Percentiles rank a stretch among this genome's conserved stretches.
Evolutionary conservation across 1,140 invertebrate genomes (phyloP).

Genomic region (Ridgeia piscesae): DNA sequence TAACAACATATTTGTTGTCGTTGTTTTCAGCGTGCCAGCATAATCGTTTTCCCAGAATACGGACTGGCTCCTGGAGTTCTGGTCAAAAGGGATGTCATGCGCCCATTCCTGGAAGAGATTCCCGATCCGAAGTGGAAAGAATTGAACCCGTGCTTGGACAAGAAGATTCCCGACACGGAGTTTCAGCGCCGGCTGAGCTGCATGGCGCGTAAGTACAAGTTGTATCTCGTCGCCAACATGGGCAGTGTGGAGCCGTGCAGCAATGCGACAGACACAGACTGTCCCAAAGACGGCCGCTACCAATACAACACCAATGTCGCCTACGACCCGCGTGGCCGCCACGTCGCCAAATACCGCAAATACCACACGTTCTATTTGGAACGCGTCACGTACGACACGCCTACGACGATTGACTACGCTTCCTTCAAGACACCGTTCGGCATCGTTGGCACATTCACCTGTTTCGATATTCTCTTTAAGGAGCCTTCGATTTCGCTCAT

Average conservation of each 20-base stretch:
- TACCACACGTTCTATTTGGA: not conserved
- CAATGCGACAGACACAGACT: constrained; percentile 52
- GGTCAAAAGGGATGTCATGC: constrained; percentile 28
- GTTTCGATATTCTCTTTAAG: constrained; percentile 74
- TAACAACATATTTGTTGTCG: not conserved
- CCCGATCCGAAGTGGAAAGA: constrained; percentile 34
- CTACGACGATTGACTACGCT: constrained; percentile 29
- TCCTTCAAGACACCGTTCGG: constrained; percentile 73
- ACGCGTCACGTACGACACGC: not conserved
- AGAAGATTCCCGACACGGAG: constrained; percentile 26
- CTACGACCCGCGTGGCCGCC: constrained; percentile 66
- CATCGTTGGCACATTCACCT: constrained; percentile 75
- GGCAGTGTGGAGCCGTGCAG: constrained; percentile 66
- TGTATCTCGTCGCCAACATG: constrained; percentile 74
- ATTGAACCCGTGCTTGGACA: constrained; percentile 40
- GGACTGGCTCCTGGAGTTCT: constrained; percentile 54
- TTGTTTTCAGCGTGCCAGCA: constrained; percentile 66
- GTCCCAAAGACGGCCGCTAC: constrained; percentile 58
- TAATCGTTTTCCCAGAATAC: constrained; percentile 82
- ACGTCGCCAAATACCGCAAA: constrained; percentile 73
- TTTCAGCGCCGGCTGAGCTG: constrained; percentile 58
- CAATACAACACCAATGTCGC: constrained; percentile 78
- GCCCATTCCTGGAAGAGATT: constrained; percentile 39
- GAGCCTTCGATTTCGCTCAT: constrained; percentile 64
- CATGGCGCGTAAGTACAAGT: constrained; percentile 58